A percentile compares a stretch with the other conserved stretches of the same genome.
Evolutionary conservation across 2,113 vertebrate species (phyloP).

Genomic region (Apteryx owenii): DNA sequence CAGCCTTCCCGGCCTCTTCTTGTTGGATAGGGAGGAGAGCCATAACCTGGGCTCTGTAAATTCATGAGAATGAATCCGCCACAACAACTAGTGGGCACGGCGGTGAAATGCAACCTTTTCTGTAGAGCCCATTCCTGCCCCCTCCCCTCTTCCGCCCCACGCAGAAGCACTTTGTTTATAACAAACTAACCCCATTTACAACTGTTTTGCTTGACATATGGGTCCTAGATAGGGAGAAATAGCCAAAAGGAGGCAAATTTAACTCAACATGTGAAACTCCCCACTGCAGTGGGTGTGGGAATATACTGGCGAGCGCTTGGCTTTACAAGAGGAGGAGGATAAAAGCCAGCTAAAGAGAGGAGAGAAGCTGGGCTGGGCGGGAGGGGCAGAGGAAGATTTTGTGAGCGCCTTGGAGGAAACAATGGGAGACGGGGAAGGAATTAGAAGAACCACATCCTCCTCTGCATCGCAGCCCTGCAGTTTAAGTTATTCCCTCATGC

Average conservation of each 20-base stretch:
- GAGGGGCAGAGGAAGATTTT: constrained; percentile 21
- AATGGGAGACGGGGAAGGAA: constrained; percentile 43
- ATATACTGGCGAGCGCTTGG: not conserved
- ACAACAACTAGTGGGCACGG: not conserved
- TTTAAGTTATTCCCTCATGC: not conserved
- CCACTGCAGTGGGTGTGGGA: not conserved
- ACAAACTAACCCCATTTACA: not conserved
- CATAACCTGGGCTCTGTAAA: not conserved
- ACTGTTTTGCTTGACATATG: constrained; percentile 40
- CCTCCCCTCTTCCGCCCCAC: not conserved
- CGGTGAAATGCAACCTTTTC: not conserved
- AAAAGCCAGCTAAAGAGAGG: not conserved
- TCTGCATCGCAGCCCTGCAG: constrained; percentile 21
- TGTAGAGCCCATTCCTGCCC: not conserved
- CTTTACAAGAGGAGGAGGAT: not conserved
- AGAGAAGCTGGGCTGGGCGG: constrained; percentile 20
- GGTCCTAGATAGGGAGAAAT: constrained; percentile 33
- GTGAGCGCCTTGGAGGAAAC: not conserved
- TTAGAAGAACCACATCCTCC: constrained; percentile 50
- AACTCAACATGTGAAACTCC: not conserved
- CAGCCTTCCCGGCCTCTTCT: not conserved
- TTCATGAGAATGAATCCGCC: not conserved
- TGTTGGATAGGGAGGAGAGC: not conserved
- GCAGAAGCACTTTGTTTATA: not conserved
- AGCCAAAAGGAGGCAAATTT: not conserved